These are phyloP conservation scores for Melanerpes aurifrons DNA, from an alignment of 2,113 vertebrate species.

Conservation along the genomic window DNA sequence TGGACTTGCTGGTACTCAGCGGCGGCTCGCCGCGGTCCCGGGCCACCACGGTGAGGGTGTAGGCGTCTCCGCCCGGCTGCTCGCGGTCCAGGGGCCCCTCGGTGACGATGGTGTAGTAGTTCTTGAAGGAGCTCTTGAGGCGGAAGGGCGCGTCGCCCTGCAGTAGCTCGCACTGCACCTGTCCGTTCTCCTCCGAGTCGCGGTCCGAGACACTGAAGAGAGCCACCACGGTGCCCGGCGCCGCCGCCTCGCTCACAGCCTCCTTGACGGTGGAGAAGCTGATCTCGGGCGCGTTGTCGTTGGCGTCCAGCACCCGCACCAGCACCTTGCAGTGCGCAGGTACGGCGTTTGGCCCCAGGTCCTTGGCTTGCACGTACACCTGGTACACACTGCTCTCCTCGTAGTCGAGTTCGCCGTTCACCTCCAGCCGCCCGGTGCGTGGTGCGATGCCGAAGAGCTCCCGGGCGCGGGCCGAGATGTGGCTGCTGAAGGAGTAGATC, in stretches of 20 bases:
- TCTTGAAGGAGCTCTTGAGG: conserved; percentile 93
- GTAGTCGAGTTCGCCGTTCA: conserved; percentile 93
- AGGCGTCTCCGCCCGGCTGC: conserved; percentile 83
- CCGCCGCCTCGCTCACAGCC: conserved; percentile 92
- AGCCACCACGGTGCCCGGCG: conserved; percentile 93
- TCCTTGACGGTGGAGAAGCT: conserved; percentile 96
- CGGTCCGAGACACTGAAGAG: conserved; percentile 93
- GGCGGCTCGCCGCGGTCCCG: conserved; percentile 88
- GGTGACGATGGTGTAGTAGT: conserved; percentile 95
- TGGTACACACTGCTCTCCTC: conserved; percentile 93
- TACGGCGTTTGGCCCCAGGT: conserved; percentile 94
- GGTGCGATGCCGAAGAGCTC: conserved; percentile 91
- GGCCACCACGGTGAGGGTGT: conserved; percentile 92
- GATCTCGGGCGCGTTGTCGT: conserved; percentile 97
- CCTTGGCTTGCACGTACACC: conserved; percentile 96
- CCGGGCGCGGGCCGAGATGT: conserved; percentile 89
- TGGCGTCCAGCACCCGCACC: conserved; percentile 89
- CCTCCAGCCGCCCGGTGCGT: conserved; percentile 91
- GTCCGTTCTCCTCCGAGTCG: conserved; percentile 94
- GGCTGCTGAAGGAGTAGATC: conserved; percentile 94
- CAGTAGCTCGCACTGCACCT: conserved; percentile 92
- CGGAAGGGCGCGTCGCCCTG: conserved; percentile 93
- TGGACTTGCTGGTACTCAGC: conserved; percentile 90
- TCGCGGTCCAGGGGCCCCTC: conserved; percentile 94
- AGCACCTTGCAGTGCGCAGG: conserved; percentile 96